Percentiles rank a stretch among this genome's conserved stretches.
Conservation (phyloP, 2,888 invertebrate genomes). For the Liodrosophila aerea region DNA sequence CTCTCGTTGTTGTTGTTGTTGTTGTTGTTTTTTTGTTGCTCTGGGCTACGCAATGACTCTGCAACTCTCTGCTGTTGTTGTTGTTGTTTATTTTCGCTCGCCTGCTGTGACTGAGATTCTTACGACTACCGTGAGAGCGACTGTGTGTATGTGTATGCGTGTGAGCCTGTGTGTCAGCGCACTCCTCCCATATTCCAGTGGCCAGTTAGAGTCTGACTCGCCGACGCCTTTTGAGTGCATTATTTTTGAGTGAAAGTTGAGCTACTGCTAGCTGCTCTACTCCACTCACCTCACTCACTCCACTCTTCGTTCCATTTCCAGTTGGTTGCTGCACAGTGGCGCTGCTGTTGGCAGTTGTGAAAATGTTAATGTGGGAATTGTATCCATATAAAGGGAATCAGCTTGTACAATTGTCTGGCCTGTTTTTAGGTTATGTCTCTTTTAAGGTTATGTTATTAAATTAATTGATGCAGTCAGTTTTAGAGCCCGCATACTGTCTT, state of each 20-base stretch:
- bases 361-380: neutral
- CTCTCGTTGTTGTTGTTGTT: conserved; percentile 45
- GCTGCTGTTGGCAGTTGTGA: conserved; percentile 3
- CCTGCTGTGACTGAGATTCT: conserved; percentile 62
- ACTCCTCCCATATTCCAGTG: conserved; percentile 74
- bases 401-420: neutral
- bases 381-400: no score
- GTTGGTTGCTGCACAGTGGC: conserved; percentile 41
- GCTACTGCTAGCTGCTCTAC: conserved; percentile 1
- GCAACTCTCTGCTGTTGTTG: conserved; percentile 40
- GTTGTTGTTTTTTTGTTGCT: conserved; percentile 45
- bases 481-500: no score
- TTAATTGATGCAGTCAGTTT: no score
- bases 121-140: conserved; percentile 26
- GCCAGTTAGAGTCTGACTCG: conserved; percentile 44
- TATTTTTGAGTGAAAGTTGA: conserved; percentile 51
- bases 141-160: conserved; percentile 9
- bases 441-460: no score
- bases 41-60: conserved; percentile 61
- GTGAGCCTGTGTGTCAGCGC: conserved; percentile 24
- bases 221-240: conserved; percentile 37
- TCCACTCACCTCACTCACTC: conserved; percentile 32
- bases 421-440: no score
- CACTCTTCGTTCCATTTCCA: conserved; percentile 55
- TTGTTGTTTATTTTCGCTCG: conserved; percentile 42